These are phyloP conservation scores for Diadophis punctatus DNA, from an alignment of 2,113 vertebrate genomes.

Conservation along the genomic window DNA sequence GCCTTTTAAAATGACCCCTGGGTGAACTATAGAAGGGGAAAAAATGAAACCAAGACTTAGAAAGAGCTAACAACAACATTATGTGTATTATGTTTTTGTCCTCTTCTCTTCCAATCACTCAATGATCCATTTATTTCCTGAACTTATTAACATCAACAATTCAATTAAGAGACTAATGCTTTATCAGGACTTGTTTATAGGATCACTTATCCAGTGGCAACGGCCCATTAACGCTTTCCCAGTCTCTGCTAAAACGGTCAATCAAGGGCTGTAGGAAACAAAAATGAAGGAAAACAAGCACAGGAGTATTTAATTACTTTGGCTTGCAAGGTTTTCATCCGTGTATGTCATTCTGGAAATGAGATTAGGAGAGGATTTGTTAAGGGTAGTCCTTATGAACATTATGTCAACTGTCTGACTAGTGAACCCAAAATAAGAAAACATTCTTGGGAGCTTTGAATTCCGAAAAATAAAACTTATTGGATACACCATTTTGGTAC, in stretches of 20 bases:
- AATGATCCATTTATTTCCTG: neutral
- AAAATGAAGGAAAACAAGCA: neutral
- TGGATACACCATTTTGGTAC: too few relatives aligned
- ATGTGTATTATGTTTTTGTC: neutral
- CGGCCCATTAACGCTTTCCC: neutral
- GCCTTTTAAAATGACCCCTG: neutral
- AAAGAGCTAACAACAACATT: neutral
- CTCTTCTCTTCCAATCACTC: neutral
- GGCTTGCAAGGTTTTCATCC: neutral
- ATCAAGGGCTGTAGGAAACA: neutral
- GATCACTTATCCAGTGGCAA: neutral
- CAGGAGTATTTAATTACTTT: neutral
- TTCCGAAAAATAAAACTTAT: too few relatives aligned
- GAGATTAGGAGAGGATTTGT: too few relatives aligned
- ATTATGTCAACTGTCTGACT: too few relatives aligned
- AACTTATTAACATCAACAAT: constrained; percentile 16
- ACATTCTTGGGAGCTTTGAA: too few relatives aligned
- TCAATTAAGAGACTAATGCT: constrained; percentile 16
- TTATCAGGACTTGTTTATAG: constrained; percentile 4
- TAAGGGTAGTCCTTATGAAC: neutral
- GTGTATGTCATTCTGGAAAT: neutral
- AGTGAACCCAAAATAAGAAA: too few relatives aligned
- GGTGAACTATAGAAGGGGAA: neutral
- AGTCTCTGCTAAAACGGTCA: neutral
- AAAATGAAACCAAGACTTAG: neutral